Evolutionary conservation across 2,888 invertebrate genomes (phyloP).

Genomic region (Orthonevra nobilis): DNA sequence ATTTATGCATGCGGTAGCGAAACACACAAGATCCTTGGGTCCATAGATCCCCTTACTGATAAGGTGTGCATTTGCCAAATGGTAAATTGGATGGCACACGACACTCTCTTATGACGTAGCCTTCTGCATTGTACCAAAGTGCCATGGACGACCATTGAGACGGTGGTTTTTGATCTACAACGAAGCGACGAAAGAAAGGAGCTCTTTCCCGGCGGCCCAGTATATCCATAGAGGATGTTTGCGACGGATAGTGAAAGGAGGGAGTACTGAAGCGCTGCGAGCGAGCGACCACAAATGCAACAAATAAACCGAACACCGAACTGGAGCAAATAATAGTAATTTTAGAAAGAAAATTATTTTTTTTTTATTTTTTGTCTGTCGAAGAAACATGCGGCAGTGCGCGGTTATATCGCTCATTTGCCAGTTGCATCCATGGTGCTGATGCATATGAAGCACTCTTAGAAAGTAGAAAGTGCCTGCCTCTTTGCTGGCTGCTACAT

Average conservation of each 20-base stretch:
- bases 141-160: constrained; percentile 14
- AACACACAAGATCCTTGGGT: constrained; percentile 65
- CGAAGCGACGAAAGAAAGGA: constrained; percentile 62
- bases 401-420: constrained; percentile 48
- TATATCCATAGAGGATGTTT: constrained; percentile 12
- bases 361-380: too few relatives aligned
- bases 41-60: constrained; percentile 68
- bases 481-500: constrained; percentile 62
- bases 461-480: constrained; percentile 70
- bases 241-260: constrained; percentile 35
- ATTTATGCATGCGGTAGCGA: constrained; percentile 67
- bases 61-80: constrained; percentile 68
- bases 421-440: constrained; percentile 61
- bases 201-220: constrained; percentile 40
- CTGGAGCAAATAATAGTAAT: constrained; percentile 70
- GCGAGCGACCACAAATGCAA: constrained; percentile 50
- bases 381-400: constrained; percentile 59
- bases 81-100: constrained; percentile 71
- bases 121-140: constrained; percentile 25
- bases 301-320: constrained; percentile 70
- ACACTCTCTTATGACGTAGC: constrained; percentile 68
- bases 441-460: constrained; percentile 68
- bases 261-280: constrained; percentile 14
- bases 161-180: constrained; percentile 62
- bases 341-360: constrained; percentile 70